Evolutionary conservation across 2,888 invertebrate genomes (phyloP), one percentile per base, ranked within the genome.

Genomic region (Cephus runcator): DNA sequence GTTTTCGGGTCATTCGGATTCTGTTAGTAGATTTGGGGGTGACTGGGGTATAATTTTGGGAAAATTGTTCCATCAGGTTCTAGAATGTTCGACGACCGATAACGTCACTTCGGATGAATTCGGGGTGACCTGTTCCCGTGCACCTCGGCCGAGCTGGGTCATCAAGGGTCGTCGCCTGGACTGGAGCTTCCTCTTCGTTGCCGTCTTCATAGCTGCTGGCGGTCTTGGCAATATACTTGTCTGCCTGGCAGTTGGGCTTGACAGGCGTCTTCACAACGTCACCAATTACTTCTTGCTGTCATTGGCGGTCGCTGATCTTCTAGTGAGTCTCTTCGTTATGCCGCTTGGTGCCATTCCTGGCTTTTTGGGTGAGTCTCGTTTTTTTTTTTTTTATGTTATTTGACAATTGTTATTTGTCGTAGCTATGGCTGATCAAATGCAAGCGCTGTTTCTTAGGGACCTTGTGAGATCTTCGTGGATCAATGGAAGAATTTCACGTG

Each of bases 251-350:
- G 97, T 99, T 85, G 96, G 96, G 81, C 93, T 97, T 88, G 98
- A 99, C 93, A 95, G 96, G 81, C 94, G 96, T 86, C 93, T 98
- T 81, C 98, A 98, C 92, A 98, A 98, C 92, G 97, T 98, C 83
- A 98, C 98, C 82, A 99, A 98, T 93, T 98, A 98, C 92, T 98
- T 98, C 92, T 93, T 98, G 81, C 93, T 98, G 87, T 98, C 98
- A 34, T 92, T 99, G 90, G 98, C 98, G 73, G 96, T 98, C 77
- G 98, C 98, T 76, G 98, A 99, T 93, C 93, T 98, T 79, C 93
- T 98, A 81, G 98, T 98, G 89, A 98, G 97, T 88, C 92, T 98
- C 82, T 96, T 98, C 89, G 98, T 98, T 78, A 99, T 99, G 98
- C 98, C 98, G 4, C 94, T 98, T 91, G 97, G 97, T 80, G 98